Percentiles rank a stretch among this genome's conserved stretches.
phyloP scores from a whole-genome alignment of 35 echinoderm and acorn worm species.

The Acanthaster planci region DNA sequence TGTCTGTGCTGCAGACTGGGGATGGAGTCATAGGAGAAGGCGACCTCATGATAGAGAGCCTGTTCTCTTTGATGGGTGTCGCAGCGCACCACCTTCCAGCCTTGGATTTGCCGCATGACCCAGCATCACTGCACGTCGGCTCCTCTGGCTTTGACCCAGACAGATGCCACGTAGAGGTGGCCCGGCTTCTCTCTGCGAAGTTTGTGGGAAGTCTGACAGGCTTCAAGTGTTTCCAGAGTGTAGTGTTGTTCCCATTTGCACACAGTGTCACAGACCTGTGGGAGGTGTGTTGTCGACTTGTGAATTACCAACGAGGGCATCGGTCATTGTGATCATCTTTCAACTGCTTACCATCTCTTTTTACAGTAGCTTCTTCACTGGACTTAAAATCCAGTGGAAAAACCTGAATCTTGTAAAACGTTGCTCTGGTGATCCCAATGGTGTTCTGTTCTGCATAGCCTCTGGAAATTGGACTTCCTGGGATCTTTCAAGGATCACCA shows the following conservation, averaged over 20 bases:
- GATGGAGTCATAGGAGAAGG: background rate
- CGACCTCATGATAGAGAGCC: background rate
- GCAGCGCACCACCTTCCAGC: background rate
- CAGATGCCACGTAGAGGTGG: background rate
- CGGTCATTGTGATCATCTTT: background rate
- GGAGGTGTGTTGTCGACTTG: slow-evolving; percentile 21
- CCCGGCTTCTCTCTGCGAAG: background rate
- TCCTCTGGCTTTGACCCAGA: background rate
- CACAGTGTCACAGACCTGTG: background rate
- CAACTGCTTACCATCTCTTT: no score
- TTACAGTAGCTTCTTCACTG: no score
- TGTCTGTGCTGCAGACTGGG: background rate
- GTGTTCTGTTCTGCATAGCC: no score
- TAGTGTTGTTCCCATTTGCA: background rate
- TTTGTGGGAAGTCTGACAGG: background rate
- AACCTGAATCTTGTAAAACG: no score
- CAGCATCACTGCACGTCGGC: background rate
- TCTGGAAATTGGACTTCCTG: no score
- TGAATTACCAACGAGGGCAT: slow-evolving; percentile 17
- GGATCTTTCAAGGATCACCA: no score
- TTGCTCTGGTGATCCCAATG: no score
- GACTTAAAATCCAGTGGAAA: no score
- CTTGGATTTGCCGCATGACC: slow-evolving; percentile 1
- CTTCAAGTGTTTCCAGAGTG: background rate
- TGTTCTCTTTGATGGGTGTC: background rate